Evolutionary conservation across 1,140 invertebrate genomes (phyloP).

Genomic region (Myzus persicae): DNA sequence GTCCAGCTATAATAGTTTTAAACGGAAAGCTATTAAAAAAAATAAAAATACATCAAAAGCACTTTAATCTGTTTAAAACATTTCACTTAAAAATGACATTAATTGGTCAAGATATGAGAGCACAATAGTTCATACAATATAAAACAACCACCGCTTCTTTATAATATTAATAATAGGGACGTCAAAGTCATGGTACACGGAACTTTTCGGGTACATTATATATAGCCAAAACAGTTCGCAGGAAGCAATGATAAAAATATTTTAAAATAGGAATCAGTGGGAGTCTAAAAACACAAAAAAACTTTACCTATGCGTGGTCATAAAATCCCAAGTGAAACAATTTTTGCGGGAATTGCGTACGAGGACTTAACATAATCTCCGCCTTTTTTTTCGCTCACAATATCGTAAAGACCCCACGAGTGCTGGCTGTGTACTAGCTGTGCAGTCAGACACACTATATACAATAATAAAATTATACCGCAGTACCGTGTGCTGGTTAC

Average conservation of each 20-base stretch:
- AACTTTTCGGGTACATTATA: neutral
- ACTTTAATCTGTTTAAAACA: neutral
- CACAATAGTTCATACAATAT: neutral
- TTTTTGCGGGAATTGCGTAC: neutral
- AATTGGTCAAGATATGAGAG: neutral
- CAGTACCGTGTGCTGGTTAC: neutral
- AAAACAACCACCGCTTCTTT: neutral
- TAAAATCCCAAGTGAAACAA: neutral
- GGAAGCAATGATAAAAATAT: neutral
- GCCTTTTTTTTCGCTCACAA: neutral
- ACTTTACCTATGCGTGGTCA: neutral
- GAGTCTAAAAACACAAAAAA: neutral
- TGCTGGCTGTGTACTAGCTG: neutral
- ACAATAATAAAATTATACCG: neutral
- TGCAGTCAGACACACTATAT: neutral
- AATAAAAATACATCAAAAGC: too few species aligned
- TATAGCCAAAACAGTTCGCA: too few species aligned
- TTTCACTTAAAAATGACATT: neutral
- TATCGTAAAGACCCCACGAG: neutral
- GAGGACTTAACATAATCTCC: neutral
- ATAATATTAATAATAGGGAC: neutral
- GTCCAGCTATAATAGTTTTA: too few species aligned
- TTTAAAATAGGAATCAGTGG: neutral
- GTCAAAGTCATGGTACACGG: neutral
- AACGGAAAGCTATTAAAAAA: too few species aligned